Conservation (phyloP, 2,797 vertebrate species). For the Acomys russatus region DNA sequence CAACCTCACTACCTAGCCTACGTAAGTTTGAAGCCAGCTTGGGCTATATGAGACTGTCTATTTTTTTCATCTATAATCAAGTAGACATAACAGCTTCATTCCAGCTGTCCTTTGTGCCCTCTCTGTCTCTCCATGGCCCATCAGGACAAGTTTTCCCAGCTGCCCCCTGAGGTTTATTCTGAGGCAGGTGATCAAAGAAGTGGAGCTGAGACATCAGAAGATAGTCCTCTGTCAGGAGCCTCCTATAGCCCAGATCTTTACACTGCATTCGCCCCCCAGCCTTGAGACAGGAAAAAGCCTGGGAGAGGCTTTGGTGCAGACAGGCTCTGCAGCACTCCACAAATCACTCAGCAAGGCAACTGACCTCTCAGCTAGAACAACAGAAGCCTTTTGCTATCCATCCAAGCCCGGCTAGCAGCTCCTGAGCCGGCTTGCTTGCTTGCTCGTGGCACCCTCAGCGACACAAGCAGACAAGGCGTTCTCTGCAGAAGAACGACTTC, state of each 20-base stretch:
- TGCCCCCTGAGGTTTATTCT: background rate
- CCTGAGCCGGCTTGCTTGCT: background rate
- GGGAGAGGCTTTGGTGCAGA: background rate
- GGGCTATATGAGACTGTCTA: background rate
- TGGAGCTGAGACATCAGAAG: background rate
- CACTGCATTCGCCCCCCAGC: background rate
- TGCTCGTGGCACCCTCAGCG: background rate
- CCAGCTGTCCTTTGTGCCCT: background rate
- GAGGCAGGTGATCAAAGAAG: background rate
- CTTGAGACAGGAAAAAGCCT: background rate
- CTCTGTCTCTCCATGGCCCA: accelerated
- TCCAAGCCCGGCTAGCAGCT: background rate
- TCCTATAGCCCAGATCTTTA: background rate
- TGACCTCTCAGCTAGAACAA: background rate
- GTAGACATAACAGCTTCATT: no score
- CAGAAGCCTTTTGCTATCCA: background rate
- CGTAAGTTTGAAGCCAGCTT: background rate
- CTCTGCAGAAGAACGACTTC: constrained; percentile 40
- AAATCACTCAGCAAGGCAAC: constrained; percentile 26
- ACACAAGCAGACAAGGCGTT: no score
- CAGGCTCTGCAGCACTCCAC: background rate
- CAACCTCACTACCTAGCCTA: background rate
- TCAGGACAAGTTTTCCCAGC: background rate
- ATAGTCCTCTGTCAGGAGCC: background rate
- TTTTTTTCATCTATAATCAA: background rate